Evolutionary conservation across 2,888 invertebrate species (phyloP).

Genomic region (Nomada ruficornis): DNA sequence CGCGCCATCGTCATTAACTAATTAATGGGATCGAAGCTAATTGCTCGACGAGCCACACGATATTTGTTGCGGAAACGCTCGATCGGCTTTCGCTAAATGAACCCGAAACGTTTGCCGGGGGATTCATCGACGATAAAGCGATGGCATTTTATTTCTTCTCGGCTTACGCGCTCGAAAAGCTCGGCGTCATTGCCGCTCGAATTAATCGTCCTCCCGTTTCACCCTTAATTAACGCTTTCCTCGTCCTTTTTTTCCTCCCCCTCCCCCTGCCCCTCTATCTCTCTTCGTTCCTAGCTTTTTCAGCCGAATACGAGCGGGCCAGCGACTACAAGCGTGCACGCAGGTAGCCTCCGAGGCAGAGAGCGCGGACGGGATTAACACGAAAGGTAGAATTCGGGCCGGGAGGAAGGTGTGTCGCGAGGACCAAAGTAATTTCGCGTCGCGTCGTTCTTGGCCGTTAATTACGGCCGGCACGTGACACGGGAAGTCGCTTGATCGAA

Average conservation of each 20-base stretch:
- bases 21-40: slow-evolving; percentile 52
- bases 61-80: slow-evolving; percentile 20
- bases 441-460: slow-evolving; percentile 59
- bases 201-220: no score
- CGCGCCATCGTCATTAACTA: slow-evolving; percentile 57
- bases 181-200: neutral
- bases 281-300: no score
- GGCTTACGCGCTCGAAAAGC: neutral
- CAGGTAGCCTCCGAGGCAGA: neutral
- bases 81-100: slow-evolving; percentile 26
- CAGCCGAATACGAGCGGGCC: no score
- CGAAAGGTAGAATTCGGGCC: neutral
- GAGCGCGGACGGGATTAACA: neutral
- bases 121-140: neutral
- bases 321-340: neutral
- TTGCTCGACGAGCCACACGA: slow-evolving; percentile 41
- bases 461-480: slow-evolving; percentile 63
- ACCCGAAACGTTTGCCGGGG: neutral
- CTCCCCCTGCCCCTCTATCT: no score
- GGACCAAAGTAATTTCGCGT: slow-evolving; percentile 6
- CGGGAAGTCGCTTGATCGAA: slow-evolving; percentile 53
- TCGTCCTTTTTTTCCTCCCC: no score
- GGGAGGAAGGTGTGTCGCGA: slow-evolving; percentile 6
- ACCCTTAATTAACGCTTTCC: no score
- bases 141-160: neutral